phyloP scores from a whole-genome alignment of 1,140 invertebrate genomes.

The Drosophila melanica region DNA sequence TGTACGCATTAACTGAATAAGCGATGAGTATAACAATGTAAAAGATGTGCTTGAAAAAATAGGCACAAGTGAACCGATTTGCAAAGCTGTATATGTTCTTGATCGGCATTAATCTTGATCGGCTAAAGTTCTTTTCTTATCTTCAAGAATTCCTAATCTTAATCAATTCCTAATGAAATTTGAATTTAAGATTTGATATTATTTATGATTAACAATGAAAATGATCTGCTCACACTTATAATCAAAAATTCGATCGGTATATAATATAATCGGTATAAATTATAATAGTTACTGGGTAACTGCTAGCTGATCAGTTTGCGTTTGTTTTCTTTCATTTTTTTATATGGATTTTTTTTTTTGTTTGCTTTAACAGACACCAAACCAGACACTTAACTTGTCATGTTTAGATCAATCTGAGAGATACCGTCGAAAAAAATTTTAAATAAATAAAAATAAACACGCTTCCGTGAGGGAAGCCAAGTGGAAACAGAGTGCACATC shows the following conservation, averaged over 20 bases:
- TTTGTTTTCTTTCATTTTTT: not conserved
- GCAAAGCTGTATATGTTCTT: too few relatives aligned
- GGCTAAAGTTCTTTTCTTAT: too few relatives aligned
- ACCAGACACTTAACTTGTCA: slow-evolving; percentile 19
- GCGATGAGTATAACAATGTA: not conserved
- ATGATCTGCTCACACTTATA: not conserved
- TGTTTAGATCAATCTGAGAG: slow-evolving; percentile 27
- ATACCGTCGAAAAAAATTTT: not conserved
- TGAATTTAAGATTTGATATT: not conserved
- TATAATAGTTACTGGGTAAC: slow-evolving; percentile 3
- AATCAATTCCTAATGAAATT: too few relatives aligned
- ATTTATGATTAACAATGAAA: not conserved
- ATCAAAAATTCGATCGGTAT: too few relatives aligned
- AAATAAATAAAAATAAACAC: slow-evolving; percentile 9
- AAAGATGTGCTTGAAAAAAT: too few relatives aligned
- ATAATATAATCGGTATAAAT: too few relatives aligned
- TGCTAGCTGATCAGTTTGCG: not conserved
- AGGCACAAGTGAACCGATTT: too few relatives aligned
- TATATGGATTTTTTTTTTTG: slow-evolving; percentile 1
- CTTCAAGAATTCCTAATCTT: too few relatives aligned
- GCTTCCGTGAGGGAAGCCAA: slow-evolving; percentile 26
- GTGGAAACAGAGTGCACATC: slow-evolving; percentile 17
- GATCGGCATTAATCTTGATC: too few relatives aligned
- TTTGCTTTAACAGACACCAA: not conserved
- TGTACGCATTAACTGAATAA: not conserved